phyloP scores from a whole-genome alignment of 2,888 invertebrate species.

The Drosophila bunnanda region DNA sequence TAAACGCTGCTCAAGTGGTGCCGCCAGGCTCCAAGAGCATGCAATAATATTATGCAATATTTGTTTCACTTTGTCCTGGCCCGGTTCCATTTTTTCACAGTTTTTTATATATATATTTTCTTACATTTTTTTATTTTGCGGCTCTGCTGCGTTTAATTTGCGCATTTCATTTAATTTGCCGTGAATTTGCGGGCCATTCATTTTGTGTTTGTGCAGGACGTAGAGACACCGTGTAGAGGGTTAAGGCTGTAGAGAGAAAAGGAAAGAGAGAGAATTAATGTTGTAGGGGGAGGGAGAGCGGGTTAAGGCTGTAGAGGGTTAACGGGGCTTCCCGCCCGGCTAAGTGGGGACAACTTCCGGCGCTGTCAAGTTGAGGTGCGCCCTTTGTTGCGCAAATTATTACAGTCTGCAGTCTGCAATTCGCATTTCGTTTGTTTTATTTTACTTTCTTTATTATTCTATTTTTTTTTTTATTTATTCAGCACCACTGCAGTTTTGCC shows the following conservation, averaged over 20 bases:
- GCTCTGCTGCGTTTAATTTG: slow-evolving; percentile 47
- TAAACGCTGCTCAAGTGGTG: slow-evolving; percentile 47
- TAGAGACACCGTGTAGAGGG: background rate
- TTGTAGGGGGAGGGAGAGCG: background rate
- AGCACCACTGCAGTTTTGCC: slow-evolving; percentile 18
- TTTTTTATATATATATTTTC: slow-evolving; percentile 3
- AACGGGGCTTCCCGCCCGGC: slow-evolving; percentile 3
- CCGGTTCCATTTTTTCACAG: slow-evolving; percentile 9
- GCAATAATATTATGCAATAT: slow-evolving; percentile 70
- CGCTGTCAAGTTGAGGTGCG: slow-evolving; percentile 34
- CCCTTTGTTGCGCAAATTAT: slow-evolving; percentile 39
- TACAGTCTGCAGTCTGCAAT: slow-evolving; percentile 28
- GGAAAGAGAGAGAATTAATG: background rate
- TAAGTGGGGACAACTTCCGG: slow-evolving; percentile 39
- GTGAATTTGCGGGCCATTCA: slow-evolving; percentile 40
- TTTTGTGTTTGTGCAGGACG: slow-evolving; percentile 30
- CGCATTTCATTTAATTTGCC: slow-evolving; percentile 61
- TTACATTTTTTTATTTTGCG: slow-evolving; percentile 13
- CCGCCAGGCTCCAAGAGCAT: slow-evolving; percentile 5
- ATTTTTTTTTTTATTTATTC: background rate
- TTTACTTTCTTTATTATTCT: slow-evolving; percentile 1
- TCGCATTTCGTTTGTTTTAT: slow-evolving; percentile 16
- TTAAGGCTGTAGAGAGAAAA: background rate
- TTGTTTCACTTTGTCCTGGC: slow-evolving; percentile 58
- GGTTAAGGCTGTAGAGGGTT: background rate